A percentile compares a stretch with the other conserved stretches of the same genome.
Conservation (phyloP, 2,888 invertebrate species). For the Apomyelois bistriatella region DNA sequence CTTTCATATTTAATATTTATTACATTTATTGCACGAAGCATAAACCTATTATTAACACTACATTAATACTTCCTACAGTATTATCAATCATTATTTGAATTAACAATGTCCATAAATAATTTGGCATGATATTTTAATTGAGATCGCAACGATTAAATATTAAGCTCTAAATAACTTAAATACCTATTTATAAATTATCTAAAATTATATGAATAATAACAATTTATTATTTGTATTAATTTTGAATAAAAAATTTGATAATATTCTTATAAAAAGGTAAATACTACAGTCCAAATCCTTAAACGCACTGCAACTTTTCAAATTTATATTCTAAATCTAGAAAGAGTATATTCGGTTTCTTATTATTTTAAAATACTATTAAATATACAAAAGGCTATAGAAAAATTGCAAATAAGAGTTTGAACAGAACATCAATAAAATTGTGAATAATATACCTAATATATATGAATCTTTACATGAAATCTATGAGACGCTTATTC, state of each 20-base stretch:
- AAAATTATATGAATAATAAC: conserved; percentile 22
- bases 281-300: conserved; percentile 29
- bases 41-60: conserved; percentile 9
- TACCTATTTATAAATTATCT: conserved; percentile 11
- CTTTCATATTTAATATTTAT: conserved; percentile 51
- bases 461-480: too few relatives aligned
- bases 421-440: too few relatives aligned
- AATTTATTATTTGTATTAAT: conserved; percentile 23
- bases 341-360: too few relatives aligned
- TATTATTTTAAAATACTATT: too few relatives aligned
- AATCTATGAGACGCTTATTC: too few relatives aligned
- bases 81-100: not conserved
- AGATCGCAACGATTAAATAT: not conserved
- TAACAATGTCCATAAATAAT: conserved; percentile 1
- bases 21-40: conserved; percentile 26
- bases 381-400: too few relatives aligned
- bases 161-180: conserved; percentile 1
- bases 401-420: too few relatives aligned
- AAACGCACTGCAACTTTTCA: conserved; percentile 31
- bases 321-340: conserved; percentile 7
- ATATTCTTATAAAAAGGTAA: conserved; percentile 10
- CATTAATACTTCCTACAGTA: not conserved
- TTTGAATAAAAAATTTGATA: conserved; percentile 12
- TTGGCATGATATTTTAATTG: not conserved
- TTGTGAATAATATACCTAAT: too few relatives aligned